Evolutionary conservation across 1,140 invertebrate species (phyloP).

Genomic region (Hypsibius dujardini): DNA sequence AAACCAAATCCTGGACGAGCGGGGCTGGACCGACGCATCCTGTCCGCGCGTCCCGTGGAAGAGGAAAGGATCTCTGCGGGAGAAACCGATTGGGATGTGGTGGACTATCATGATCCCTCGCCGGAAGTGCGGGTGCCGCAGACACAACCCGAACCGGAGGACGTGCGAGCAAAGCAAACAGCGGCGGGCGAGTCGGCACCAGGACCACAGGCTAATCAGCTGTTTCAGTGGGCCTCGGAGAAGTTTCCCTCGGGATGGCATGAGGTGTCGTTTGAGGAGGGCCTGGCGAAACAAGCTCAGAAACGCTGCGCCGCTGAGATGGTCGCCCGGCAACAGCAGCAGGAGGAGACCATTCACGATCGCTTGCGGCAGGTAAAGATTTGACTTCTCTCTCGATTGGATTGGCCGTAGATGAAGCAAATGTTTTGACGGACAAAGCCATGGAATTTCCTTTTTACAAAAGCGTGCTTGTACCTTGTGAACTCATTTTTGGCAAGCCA

Average conservation of each 20-base stretch:
- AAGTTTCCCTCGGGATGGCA: background rate
- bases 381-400: too few species aligned
- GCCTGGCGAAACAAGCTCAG: background rate
- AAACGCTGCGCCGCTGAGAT: background rate
- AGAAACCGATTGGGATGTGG: background rate
- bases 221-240: background rate
- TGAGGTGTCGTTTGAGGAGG: background rate
- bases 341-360: background rate
- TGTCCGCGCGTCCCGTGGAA: too few species aligned
- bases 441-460: too few species aligned
- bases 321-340: background rate
- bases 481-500: too few species aligned
- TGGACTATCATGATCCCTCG: background rate
- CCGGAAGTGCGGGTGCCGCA: background rate
- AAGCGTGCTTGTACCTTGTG: too few species aligned
- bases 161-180: background rate
- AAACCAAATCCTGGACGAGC: too few species aligned
- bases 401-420: too few species aligned
- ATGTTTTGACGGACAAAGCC: too few species aligned
- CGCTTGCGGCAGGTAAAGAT: too few species aligned
- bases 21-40: too few species aligned
- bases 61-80: too few species aligned
- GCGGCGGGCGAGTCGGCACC: background rate
- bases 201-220: background rate
- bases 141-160: background rate